phyloP scores from a whole-genome alignment of 2,113 vertebrate genomes.

The Struthio camelus region DNA sequence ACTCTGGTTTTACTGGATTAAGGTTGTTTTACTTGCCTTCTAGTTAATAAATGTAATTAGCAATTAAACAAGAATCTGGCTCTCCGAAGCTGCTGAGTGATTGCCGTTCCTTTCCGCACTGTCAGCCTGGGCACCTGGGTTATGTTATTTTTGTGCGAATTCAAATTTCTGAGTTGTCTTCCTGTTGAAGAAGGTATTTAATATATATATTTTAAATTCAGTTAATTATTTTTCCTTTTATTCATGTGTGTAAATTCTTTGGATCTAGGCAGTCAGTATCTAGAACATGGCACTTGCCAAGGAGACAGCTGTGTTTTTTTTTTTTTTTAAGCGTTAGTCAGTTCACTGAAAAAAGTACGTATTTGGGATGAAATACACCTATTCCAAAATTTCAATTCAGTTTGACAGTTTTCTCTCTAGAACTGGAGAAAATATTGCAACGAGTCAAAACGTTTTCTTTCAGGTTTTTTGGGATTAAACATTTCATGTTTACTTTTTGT shows the following conservation, averaged over 20 bases:
- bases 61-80: not conserved
- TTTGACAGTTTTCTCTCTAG: not conserved
- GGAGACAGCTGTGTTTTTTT: not conserved
- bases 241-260: not conserved
- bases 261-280: not conserved
- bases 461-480: not conserved
- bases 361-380: not conserved
- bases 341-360: not conserved
- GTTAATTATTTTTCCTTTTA: not conserved
- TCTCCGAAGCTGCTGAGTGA: not conserved
- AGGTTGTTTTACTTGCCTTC: not conserved
- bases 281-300: not conserved
- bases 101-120: not conserved
- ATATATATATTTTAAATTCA: not conserved
- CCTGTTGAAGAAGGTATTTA: not conserved
- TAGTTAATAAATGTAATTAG: not conserved
- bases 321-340: not conserved
- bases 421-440: not conserved
- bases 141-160: not conserved
- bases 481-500: not conserved
- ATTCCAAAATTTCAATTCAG: not conserved
- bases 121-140: not conserved
- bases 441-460: not conserved
- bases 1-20: not conserved
- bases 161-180: not conserved